phyloP scores from a whole-genome alignment of 2,113 vertebrate genomes.

The Hyaena hyaena region DNA sequence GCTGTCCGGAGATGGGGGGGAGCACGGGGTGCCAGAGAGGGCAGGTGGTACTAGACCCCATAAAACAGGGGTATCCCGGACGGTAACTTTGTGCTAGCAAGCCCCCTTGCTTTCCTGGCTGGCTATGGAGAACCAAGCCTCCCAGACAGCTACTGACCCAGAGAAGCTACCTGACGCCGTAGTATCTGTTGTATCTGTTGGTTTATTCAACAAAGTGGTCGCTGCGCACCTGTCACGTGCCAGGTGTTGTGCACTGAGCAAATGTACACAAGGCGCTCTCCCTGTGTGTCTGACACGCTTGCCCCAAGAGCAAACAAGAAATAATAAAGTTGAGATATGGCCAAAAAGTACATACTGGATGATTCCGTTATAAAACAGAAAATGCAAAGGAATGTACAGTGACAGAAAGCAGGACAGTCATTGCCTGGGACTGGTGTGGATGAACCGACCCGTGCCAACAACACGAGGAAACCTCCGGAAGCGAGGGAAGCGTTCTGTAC shows the following conservation, averaged over 20 bases:
- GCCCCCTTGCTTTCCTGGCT: background rate
- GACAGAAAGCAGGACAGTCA: accelerated
- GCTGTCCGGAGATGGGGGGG: accelerated
- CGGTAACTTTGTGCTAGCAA: background rate
- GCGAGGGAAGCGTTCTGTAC: background rate
- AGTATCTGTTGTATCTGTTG: background rate
- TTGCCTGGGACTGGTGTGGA: background rate
- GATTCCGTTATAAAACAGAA: background rate
- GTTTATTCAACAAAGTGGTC: background rate
- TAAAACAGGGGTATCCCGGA: background rate
- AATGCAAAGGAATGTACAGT: background rate
- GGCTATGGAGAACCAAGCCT: background rate
- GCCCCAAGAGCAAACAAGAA: background rate
- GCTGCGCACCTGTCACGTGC: background rate
- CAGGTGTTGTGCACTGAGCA: background rate
- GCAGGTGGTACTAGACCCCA: background rate
- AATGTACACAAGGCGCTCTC: background rate
- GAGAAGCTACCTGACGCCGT: background rate
- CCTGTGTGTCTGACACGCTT: background rate
- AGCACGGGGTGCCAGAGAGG: background rate
- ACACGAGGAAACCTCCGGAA: background rate
- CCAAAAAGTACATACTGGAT: background rate
- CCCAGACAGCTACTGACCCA: background rate
- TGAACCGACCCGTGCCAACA: background rate
- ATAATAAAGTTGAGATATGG: background rate